phyloP scores from a whole-genome alignment of 64 coral and sea anemone genomes.

The Stylophora pistillata region DNA sequence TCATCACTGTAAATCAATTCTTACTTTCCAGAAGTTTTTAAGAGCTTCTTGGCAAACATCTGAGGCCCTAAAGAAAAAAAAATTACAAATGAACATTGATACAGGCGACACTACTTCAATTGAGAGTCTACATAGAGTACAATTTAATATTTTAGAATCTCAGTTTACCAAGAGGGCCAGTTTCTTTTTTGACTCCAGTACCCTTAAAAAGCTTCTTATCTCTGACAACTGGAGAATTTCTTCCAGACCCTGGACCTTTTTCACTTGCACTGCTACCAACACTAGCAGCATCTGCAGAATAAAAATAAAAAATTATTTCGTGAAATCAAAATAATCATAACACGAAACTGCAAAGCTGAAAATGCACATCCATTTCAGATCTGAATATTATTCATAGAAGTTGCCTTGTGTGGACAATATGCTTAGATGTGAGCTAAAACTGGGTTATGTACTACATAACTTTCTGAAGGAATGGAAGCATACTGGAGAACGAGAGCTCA shows the following conservation, averaged over 20 bases:
- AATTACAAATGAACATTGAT: not conserved
- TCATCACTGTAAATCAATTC: not conserved
- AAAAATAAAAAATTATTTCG: not conserved
- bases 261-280: conserved; percentile 75
- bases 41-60: conserved; percentile 68
- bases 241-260: conserved; percentile 43
- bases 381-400: no score
- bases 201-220: conserved; percentile 65
- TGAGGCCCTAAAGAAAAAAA: conserved; percentile 38
- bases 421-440: no score
- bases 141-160: not conserved
- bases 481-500: no score
- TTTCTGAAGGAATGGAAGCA: no score
- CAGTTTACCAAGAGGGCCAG: conserved; percentile 18
- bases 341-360: no score
- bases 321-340: no score
- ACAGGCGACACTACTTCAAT: not conserved
- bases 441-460: no score
- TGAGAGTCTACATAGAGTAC: no score
- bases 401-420: no score
- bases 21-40: conserved; percentile 75
- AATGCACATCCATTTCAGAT: no score
- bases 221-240: conserved; percentile 47
- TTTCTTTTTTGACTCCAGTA: conserved; percentile 32
- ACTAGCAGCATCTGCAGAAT: not conserved